Base-by-base conservation (phyloP, 2,113 vertebrate genomes). In the Laticauda colubrina region DNA sequence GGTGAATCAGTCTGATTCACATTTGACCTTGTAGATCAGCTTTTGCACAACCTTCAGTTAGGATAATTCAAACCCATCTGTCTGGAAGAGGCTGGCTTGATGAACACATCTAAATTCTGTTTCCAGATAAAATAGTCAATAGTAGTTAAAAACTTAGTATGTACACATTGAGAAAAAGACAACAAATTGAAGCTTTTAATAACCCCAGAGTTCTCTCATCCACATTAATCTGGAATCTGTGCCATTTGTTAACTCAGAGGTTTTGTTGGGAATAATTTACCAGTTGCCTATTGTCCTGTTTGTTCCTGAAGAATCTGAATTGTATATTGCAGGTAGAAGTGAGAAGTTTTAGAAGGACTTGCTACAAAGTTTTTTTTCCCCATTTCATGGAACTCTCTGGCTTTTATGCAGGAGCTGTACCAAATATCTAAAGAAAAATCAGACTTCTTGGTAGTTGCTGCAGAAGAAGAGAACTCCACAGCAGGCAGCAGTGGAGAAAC, bases 381-480 rank as follows among this genome's bases (percentile, higher is more conserved):
- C 21, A 69, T 14, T 64, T 90, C 23, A n/a, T n/a, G 61, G 54
- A 24, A 18, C 10, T 10, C 48, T 9, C 12, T 81, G 26, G 64
- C 15, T 18, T 88, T 48, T 39, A 29, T 92, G 45, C 93, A 99
- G 99, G 98, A 99, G 93, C 98, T 99, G 85, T 99, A 97, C 97
- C 98, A 98, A 5, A 97, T 99, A 88, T 99, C 99, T 18, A 99
- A 99, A 95, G 99, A 99, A 96, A 98, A 97, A 93, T 97, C 97
- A 0, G 98, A 99, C 96, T 99, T 99, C 90, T 97, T 93, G 12
- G 96, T 99, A 56, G 97, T 92, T 0, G 97, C 98, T 0, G 97
- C 97, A 1, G 98, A 99, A 0, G 98, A 99, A 88, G 98, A 98
- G n/a, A 97, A 97, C 89, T 99, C 99, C 2, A 92, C 96, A 0